Percentiles rank a stretch among this genome's conserved stretches.
These are phyloP conservation scores for Mionectes macconnelli DNA, from an alignment of 2,113 vertebrate species.

Conservation along the genomic window DNA sequence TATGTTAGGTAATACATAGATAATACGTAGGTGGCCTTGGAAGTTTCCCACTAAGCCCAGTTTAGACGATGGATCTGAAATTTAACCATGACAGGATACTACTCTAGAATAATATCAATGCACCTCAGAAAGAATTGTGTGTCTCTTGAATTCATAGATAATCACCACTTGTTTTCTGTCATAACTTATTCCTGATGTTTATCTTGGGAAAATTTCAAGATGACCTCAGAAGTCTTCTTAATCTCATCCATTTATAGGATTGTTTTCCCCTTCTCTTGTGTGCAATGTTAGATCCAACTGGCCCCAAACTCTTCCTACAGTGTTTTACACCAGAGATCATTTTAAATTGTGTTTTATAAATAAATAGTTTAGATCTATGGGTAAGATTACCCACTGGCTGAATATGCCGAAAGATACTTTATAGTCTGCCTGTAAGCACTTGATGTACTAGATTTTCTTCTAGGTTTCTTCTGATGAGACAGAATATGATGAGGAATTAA, in stretches of 20 bases:
- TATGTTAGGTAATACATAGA: background rate
- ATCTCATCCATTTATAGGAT: constrained; percentile 46
- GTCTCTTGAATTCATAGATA: background rate
- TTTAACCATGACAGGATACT: background rate
- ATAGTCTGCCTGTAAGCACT: background rate
- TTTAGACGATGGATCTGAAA: background rate
- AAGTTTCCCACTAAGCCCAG: background rate
- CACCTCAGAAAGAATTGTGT: background rate
- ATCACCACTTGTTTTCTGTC: background rate
- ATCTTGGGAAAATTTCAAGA: constrained; percentile 42
- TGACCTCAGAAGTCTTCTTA: constrained; percentile 19
- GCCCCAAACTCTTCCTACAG: background rate
- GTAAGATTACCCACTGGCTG: background rate
- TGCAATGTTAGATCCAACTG: background rate
- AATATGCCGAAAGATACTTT: background rate
- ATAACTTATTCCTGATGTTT: constrained; percentile 27
- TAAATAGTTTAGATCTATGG: constrained; percentile 18
- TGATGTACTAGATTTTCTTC: background rate
- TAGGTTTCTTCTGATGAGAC: background rate
- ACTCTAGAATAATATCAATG: background rate
- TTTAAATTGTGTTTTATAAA: constrained; percentile 25
- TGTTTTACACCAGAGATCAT: background rate
- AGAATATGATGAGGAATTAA: background rate
- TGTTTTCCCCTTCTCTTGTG: background rate
- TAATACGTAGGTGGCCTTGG: background rate